Percentiles rank a stretch among this genome's conserved stretches.
phyloP scores from a whole-genome alignment of 1,140 invertebrate genomes.

The Drusus annulatus region DNA sequence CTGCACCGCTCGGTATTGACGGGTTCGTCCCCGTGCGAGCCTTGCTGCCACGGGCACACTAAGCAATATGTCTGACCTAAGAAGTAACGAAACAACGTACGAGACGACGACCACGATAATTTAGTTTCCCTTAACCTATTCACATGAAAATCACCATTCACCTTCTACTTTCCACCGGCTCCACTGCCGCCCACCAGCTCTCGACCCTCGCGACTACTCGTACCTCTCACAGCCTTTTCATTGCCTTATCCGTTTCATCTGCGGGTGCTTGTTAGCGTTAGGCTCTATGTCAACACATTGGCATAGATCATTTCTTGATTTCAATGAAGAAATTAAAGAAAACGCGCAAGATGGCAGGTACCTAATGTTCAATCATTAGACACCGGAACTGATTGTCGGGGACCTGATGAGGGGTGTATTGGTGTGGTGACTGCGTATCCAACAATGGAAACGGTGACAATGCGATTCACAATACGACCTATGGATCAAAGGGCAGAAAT shows the following conservation, averaged over 20 bases:
- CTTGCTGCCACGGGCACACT: no score
- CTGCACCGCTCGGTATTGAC: neutral
- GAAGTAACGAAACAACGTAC: constrained; percentile 33
- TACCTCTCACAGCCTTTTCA: no score
- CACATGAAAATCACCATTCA: constrained; percentile 40
- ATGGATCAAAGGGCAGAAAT: neutral
- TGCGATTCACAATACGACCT: constrained; percentile 7
- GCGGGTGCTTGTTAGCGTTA: neutral
- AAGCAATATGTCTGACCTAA: neutral
- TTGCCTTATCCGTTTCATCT: no score
- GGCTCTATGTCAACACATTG: constrained; percentile 15
- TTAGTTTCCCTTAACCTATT: constrained; percentile 30
- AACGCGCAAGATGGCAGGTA: neutral
- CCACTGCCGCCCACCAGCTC: no score
- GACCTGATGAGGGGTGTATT: no score
- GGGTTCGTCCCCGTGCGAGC: neutral
- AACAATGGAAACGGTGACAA: neutral
- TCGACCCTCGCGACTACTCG: no score
- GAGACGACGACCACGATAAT: constrained; percentile 24
- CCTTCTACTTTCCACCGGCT: neutral
- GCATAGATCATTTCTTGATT: constrained; percentile 5
- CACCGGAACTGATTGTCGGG: no score
- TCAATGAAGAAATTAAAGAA: neutral
- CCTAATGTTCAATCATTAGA: no score
- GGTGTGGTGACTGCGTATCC: no score